These are phyloP conservation scores for Hassar affinis DNA, from an alignment of 2,113 vertebrate species.

Conservation along the genomic window DNA sequence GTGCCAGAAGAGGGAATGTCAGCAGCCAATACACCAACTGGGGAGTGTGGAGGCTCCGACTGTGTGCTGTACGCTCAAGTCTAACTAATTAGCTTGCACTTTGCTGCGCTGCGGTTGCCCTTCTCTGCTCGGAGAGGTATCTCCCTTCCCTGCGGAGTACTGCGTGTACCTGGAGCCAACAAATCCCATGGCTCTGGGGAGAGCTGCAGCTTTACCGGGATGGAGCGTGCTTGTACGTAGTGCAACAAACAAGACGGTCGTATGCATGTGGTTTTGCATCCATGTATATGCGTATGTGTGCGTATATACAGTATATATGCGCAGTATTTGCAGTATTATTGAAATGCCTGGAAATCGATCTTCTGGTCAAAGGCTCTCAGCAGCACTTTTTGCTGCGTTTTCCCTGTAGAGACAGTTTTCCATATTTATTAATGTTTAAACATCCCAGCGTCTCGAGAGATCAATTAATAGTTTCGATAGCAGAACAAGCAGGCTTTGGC, in stretches of 20 bases:
- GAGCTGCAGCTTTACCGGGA: conserved; percentile 21
- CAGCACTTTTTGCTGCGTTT: conserved; percentile 32
- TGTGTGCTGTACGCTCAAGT: conserved; percentile 18
- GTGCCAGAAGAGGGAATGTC: conserved; percentile 27
- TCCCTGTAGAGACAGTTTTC: conserved; percentile 57
- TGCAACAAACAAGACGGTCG: background rate
- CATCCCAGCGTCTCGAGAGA: conserved; percentile 64
- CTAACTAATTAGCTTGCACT: conserved; percentile 43
- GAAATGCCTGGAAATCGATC: conserved; percentile 25
- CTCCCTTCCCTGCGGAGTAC: conserved; percentile 31
- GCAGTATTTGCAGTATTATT: too few relatives aligned
- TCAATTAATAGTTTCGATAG: conserved; percentile 74
- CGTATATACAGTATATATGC: too few relatives aligned
- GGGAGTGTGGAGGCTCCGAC: conserved; percentile 16
- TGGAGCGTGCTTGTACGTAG: background rate
- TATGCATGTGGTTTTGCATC: background rate
- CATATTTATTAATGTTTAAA: conserved; percentile 67
- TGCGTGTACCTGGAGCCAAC: conserved; percentile 37
- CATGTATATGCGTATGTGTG: background rate
- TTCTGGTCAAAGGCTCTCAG: conserved; percentile 28
- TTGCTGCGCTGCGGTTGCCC: conserved; percentile 34
- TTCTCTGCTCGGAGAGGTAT: conserved; percentile 33
- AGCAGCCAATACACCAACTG: conserved; percentile 8
- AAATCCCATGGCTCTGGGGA: conserved; percentile 35
- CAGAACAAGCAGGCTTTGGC: conserved; percentile 54